Evolutionary conservation across 2,888 invertebrate genomes (phyloP), one percentile per base, ranked within the genome.

Genomic region (Clunio marinus): DNA sequence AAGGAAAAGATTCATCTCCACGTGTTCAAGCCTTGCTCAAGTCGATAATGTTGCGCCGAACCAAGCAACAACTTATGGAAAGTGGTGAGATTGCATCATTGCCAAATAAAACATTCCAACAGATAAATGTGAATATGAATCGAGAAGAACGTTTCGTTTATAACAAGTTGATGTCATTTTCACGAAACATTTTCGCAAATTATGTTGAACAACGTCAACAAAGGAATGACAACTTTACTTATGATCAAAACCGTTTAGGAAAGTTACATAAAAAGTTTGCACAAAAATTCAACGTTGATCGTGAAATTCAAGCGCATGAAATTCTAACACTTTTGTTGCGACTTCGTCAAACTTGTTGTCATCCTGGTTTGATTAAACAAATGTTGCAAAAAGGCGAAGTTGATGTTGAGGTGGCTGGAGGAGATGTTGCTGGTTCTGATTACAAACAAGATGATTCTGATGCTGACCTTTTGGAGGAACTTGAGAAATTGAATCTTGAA

Each of bases 341-440:
- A 10, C 78, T 97, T 69, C 83, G 96, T 0, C 96, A 98, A 76
- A 86, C 92, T 70, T 93, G 93, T 75, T 91, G 92, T 75, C 96
- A 96, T 81, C 89, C 95, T 27, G 87, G 88, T 0, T 82, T 97
- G 15, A 90, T 95, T 72, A 68, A 55, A 32, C 24, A 27, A 25
- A 58, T 69, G 68, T 1, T 22, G n/a, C 17, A 51, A 4, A n/a
- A n/a, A 20, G 51, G 37, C 41, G 41, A 46, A 37, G 15, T 68
- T 28, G 32, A 46, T 46, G 27, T 69, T 0, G 63, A 45, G 1
- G 7, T 20, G 5, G 24, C 15, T 2, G 75, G 76, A 72, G 72
- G 73, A 72, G 77, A 77, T 75, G 70, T 80, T 75, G 75, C 79
- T 17, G 74, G n/a, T n/a, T n/a, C n/a, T n/a, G n/a, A n/a, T n/a